These are phyloP conservation scores for Pyrgus malvae DNA, from an alignment of 2,888 invertebrate species.

Conservation along the genomic window DNA sequence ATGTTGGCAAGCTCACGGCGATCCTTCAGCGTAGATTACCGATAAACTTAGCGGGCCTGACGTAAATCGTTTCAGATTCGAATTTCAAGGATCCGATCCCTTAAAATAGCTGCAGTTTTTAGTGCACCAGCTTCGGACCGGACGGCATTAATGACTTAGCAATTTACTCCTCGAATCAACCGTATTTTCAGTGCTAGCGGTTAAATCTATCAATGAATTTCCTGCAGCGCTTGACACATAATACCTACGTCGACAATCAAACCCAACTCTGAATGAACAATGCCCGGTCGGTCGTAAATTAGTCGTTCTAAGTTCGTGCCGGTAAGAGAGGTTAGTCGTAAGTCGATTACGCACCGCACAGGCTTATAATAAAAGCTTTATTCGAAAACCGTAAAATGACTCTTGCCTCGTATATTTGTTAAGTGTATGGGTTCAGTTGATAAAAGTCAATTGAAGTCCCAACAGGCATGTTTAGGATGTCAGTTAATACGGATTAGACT, in stretches of 20 bases:
- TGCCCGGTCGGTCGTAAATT: slow-evolving; percentile 73
- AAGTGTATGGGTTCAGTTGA: slow-evolving; percentile 5
- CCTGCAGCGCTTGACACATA: slow-evolving; percentile 79
- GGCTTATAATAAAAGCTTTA: slow-evolving; percentile 25
- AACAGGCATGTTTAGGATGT: too few relatives aligned
- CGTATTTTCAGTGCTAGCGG: slow-evolving; percentile 65
- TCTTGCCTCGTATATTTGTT: slow-evolving; percentile 21
- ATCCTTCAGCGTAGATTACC: slow-evolving; percentile 24
- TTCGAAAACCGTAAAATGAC: slow-evolving; percentile 24
- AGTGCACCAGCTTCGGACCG: slow-evolving; percentile 63
- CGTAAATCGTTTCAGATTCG: slow-evolving; percentile 50
- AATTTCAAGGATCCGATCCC: slow-evolving; percentile 53
- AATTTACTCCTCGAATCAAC: slow-evolving; percentile 76
- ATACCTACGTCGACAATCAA: slow-evolving; percentile 64
- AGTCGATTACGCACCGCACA: slow-evolving; percentile 19
- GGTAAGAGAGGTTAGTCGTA: slow-evolving; percentile 8
- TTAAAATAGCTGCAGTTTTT: slow-evolving; percentile 70
- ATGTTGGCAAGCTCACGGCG: slow-evolving; percentile 17
- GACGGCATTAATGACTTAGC: slow-evolving; percentile 78
- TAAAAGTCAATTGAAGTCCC: not conserved
- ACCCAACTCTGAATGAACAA: slow-evolving; percentile 75
- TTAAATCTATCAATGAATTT: slow-evolving; percentile 81
- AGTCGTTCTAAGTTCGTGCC: slow-evolving; percentile 30
- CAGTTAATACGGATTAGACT: too few relatives aligned
- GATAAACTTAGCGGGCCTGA: slow-evolving; percentile 34